Conservation (phyloP, 2,888 invertebrate species). For the Ichneumoninae sp. region DNA sequence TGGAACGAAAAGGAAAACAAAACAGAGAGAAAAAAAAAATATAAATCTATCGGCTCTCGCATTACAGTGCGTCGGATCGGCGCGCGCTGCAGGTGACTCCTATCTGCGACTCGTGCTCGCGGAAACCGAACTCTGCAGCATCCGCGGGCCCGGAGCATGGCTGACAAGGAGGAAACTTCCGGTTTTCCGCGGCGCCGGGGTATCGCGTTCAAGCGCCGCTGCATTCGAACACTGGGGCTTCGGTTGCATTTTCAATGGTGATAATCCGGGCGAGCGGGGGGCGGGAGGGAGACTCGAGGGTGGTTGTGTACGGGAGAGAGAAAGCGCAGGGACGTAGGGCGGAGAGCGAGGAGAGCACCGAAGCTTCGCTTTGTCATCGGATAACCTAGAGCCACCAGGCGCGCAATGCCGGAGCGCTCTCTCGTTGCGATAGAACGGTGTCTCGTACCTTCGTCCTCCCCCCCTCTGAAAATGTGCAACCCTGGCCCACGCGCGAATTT, state of each 20-base stretch:
- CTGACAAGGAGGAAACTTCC: constrained; percentile 72
- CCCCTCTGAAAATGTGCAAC: constrained; percentile 58
- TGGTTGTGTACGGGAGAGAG: constrained; percentile 75
- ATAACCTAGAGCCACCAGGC: constrained; percentile 81
- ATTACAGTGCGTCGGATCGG: constrained; percentile 39
- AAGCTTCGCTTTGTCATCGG: constrained; percentile 83
- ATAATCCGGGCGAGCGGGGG: constrained; percentile 77
- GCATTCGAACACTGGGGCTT: constrained; percentile 83
- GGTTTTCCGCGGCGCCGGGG: constrained; percentile 75
- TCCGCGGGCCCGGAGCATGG: constrained; percentile 46
- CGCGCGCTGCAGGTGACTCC: constrained; percentile 46
- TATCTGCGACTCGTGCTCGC: constrained; percentile 28
- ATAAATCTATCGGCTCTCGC: constrained; percentile 17
- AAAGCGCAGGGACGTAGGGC: constrained; percentile 33
- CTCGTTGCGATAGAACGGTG: constrained; percentile 77
- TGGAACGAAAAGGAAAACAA: constrained; percentile 29
- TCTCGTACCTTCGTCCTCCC: constrained; percentile 58
- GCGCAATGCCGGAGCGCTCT: constrained; percentile 75
- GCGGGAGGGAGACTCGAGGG: constrained; percentile 59
- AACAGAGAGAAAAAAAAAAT: constrained; percentile 33
- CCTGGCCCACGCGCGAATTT: constrained; percentile 45
- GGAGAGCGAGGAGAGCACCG: constrained; percentile 68
- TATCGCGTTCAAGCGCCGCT: constrained; percentile 84
- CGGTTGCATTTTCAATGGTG: constrained; percentile 83
- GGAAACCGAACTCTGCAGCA: constrained; percentile 54